phyloP scores from a whole-genome alignment of 2,888 invertebrate species.

The Alitta virens region DNA sequence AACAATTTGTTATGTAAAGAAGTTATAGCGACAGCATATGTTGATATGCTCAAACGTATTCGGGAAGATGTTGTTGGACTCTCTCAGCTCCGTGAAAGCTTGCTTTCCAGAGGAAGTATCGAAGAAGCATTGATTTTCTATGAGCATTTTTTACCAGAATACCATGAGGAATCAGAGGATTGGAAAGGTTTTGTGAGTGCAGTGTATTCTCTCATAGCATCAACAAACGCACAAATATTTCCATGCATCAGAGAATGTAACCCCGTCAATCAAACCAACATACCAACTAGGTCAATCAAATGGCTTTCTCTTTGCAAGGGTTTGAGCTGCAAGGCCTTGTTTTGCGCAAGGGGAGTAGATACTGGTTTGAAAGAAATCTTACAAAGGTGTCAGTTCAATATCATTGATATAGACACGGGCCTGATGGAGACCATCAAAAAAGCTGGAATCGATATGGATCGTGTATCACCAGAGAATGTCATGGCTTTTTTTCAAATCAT shows the following conservation, averaged over 20 bases:
- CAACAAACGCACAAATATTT: too few relatives aligned
- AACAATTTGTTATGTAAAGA: conserved; percentile 33
- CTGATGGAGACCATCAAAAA: conserved; percentile 22
- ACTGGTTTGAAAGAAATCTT: too few relatives aligned
- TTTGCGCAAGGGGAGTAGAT: too few relatives aligned
- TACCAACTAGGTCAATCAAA: too few relatives aligned
- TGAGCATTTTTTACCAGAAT: conserved; percentile 21
- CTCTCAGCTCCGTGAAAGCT: too few relatives aligned
- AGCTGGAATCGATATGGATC: conserved; percentile 22
- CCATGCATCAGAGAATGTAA: too few relatives aligned
- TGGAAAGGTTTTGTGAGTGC: conserved; percentile 23
- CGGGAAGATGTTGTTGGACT: too few relatives aligned
- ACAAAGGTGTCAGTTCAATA: conserved; percentile 23
- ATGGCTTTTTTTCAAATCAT: conserved; percentile 26
- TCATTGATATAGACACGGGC: conserved; percentile 21
- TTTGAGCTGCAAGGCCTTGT: too few relatives aligned
- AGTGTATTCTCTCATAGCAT: conserved; percentile 14
- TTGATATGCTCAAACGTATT: conserved; percentile 22
- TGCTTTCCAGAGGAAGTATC: conserved; percentile 16
- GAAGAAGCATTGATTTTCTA: conserved; percentile 20
- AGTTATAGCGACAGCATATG: conserved; percentile 37
- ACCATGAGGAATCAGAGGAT: conserved; percentile 6
- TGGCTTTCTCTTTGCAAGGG: too few relatives aligned
- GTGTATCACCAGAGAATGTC: conserved; percentile 29
- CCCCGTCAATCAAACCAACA: too few relatives aligned